Evolutionary conservation across 2,888 invertebrate genomes (phyloP).

Genomic region (Zaprionus bogoriensis): DNA sequence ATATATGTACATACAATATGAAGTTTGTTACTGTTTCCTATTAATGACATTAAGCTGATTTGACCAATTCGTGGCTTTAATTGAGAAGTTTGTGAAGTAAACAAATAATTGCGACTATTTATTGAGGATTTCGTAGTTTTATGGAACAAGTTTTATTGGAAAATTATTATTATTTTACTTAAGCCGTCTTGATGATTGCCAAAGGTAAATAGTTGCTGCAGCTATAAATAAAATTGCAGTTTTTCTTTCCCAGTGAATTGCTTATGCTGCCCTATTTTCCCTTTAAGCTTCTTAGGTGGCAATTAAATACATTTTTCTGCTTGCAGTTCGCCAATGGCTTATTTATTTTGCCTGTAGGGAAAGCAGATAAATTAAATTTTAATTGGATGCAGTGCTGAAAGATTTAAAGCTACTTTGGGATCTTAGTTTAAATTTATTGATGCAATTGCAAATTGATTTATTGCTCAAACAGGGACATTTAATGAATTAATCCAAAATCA

Average conservation of each 20-base stretch:
- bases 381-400: conserved; percentile 5
- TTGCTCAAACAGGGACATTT: too few relatives aligned
- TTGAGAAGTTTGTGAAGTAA: background rate
- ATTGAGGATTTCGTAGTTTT: background rate
- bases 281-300: conserved; percentile 28
- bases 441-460: too few relatives aligned
- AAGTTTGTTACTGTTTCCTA: too few relatives aligned
- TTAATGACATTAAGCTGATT: background rate
- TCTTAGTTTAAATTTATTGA: background rate
- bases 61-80: background rate
- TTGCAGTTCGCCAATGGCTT: background rate
- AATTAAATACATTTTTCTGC: conserved; percentile 19
- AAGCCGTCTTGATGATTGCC: background rate
- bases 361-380: conserved; percentile 5
- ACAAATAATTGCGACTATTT: background rate
- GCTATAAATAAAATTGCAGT: background rate
- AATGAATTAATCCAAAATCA: too few relatives aligned
- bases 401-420: background rate
- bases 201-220: background rate
- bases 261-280: background rate
- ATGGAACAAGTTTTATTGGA: background rate
- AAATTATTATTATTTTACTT: background rate
- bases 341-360: background rate
- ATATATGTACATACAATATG: background rate
- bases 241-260: too few relatives aligned